phyloP scores from a whole-genome alignment of 2,888 invertebrate genomes.

The Platypus cylindrus region DNA sequence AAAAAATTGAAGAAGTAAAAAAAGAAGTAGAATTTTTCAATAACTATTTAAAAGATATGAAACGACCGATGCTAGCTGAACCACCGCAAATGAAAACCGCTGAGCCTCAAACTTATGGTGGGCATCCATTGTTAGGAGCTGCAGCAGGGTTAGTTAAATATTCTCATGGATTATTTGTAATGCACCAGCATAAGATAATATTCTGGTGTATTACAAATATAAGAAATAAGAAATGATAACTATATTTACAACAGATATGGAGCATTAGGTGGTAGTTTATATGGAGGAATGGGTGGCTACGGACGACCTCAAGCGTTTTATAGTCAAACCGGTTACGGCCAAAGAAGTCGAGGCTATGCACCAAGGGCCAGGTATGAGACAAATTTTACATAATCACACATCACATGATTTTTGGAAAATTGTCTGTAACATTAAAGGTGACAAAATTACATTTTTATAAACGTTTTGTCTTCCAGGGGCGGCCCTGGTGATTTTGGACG shows the following conservation, averaged over 20 bases:
- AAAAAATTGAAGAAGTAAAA: slow-evolving; percentile 94
- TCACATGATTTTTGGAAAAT: too few relatives aligned
- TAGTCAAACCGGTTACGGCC: slow-evolving; percentile 36
- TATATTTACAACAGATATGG: slow-evolving; percentile 5
- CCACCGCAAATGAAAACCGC: slow-evolving; percentile 44
- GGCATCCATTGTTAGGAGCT: too few relatives aligned
- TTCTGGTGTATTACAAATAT: too few relatives aligned
- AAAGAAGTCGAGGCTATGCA: slow-evolving; percentile 28
- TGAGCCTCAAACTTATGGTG: slow-evolving; percentile 36
- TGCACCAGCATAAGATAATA: too few relatives aligned
- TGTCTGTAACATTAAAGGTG: too few relatives aligned
- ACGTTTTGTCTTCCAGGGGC: slow-evolving; percentile 45
- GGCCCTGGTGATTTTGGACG: slow-evolving; percentile 60
- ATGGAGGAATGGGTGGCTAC: slow-evolving; percentile 27
- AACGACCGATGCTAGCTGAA: slow-evolving; percentile 87
- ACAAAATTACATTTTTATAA: background rate
- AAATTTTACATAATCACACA: background rate
- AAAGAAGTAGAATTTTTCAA: slow-evolving; percentile 97
- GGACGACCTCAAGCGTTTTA: slow-evolving; percentile 40
- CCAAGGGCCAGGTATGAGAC: slow-evolving; percentile 29
- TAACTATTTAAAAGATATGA: slow-evolving; percentile 87
- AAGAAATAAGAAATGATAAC: too few relatives aligned
- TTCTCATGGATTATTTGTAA: too few relatives aligned
- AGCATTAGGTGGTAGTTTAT: too few relatives aligned
- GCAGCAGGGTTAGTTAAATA: too few relatives aligned